Conservation (phyloP, 2,888 invertebrate genomes). For the Odontothrips loti region DNA sequence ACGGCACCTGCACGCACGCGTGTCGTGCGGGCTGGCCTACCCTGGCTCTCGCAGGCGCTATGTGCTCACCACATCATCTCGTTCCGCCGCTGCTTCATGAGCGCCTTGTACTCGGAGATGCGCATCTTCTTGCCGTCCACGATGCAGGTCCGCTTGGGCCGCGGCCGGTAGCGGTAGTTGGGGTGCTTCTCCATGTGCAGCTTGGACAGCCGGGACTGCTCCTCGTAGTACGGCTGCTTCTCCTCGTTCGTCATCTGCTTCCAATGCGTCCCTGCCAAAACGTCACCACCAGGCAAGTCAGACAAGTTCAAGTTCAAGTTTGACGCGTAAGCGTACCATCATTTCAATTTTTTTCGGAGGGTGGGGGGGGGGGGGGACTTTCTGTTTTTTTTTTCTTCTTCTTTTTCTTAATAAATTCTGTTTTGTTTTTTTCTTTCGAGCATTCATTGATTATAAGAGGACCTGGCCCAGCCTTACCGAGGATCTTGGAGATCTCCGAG, state of each 20-base stretch:
- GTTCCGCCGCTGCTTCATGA: conserved; percentile 87
- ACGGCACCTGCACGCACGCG: no score
- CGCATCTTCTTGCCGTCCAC: conserved; percentile 99
- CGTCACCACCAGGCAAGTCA: not conserved
- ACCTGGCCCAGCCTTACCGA: conserved; percentile 55
- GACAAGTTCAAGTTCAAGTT: no score
- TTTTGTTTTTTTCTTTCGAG: no score
- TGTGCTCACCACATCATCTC: conserved; percentile 95
- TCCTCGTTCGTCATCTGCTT: conserved; percentile 98
- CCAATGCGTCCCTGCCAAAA: conserved; percentile 82
- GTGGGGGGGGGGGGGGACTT: no score
- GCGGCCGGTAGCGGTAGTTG: conserved; percentile 91
- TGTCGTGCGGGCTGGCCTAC: no score
- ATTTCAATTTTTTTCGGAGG: no score
- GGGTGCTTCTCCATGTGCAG: conserved; percentile 99
- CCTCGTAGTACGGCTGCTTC: conserved; percentile 98
- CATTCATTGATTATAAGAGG: no score
- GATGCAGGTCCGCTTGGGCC: conserved; percentile 97
- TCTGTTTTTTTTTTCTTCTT: no score
- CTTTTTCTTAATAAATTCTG: no score
- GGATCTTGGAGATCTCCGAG: conserved; percentile 98
- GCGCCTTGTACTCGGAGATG: conserved; percentile 95
- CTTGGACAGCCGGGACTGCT: conserved; percentile 94
- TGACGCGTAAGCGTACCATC: no score
- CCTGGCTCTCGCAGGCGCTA: no score